phyloP scores from a whole-genome alignment of 2,113 vertebrate species.

The Oceanites oceanicus region DNA sequence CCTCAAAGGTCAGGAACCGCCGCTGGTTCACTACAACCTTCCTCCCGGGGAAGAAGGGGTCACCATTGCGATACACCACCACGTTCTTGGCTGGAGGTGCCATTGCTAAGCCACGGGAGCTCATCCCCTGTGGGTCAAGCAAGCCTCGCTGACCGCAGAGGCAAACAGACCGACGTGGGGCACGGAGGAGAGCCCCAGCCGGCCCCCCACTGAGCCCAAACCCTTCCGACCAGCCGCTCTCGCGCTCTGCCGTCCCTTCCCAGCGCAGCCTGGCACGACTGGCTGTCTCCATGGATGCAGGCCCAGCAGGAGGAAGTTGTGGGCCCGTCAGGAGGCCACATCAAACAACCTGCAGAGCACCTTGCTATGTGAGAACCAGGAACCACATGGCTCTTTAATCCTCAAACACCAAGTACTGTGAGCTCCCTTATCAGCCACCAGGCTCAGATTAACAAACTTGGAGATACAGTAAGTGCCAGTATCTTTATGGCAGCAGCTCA shows the following conservation, averaged over 20 bases:
- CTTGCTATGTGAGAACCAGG: neutral
- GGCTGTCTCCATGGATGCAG: conserved; percentile 7
- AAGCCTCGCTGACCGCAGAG: neutral
- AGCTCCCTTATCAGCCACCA: neutral
- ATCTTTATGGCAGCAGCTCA: neutral
- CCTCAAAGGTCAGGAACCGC: conserved; percentile 82
- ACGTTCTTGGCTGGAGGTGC: conserved; percentile 80
- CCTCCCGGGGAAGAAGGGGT: conserved; percentile 82
- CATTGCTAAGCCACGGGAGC: conserved; percentile 7
- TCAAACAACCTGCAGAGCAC: neutral
- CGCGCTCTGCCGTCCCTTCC: neutral
- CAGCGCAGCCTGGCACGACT: neutral
- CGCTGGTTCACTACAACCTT: conserved; percentile 85
- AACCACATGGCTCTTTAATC: neutral
- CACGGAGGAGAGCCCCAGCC: neutral
- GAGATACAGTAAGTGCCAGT: neutral
- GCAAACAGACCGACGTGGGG: neutral
- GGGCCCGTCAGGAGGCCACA: neutral
- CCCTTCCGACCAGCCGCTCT: neutral
- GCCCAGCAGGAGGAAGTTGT: neutral
- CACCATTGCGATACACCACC: conserved; percentile 87
- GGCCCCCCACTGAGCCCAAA: neutral
- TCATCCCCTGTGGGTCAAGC: conserved; percentile 56
- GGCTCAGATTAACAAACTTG: neutral
- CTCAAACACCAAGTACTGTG: accelerated